These are phyloP conservation scores for Triplophysa rosa DNA, from an alignment of 2,113 vertebrate genomes.

Conservation along the genomic window DNA sequence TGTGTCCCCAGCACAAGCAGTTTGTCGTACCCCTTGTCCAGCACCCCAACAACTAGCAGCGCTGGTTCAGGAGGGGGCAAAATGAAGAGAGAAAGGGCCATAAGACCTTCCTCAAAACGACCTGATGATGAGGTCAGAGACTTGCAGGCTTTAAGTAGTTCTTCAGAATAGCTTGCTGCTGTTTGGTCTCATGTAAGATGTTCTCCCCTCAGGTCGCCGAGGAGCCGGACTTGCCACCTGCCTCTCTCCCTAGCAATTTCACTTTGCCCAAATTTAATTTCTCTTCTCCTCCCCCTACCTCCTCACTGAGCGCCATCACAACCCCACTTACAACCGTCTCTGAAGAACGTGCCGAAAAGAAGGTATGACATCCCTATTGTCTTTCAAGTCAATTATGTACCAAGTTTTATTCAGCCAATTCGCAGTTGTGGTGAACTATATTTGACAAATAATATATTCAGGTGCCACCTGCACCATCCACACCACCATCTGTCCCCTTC, in stretches of 20 bases:
- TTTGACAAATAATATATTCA: conserved; percentile 41
- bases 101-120: conserved; percentile 73
- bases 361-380: conserved; percentile 57
- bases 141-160: background rate
- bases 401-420: background rate
- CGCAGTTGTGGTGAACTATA: background rate
- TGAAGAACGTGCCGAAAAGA: conserved; percentile 55
- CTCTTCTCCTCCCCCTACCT: conserved; percentile 67
- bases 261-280: conserved; percentile 88
- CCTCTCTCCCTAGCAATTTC: conserved; percentile 82
- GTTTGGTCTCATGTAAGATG: background rate
- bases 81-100: conserved; percentile 85
- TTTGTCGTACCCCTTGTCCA: conserved; percentile 76
- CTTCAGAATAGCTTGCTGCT: background rate
- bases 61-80: conserved; percentile 83
- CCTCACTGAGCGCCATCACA: conserved; percentile 57
- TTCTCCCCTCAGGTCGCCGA: conserved; percentile 71
- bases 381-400: background rate
- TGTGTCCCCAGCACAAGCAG: conserved; percentile 65
- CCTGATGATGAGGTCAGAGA: conserved; percentile 77
- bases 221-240: conserved; percentile 78
- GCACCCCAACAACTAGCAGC: conserved; percentile 80
- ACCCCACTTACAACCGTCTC: conserved; percentile 53
- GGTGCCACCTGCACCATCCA: conserved; percentile 59
- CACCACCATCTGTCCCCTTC: conserved; percentile 78